Percentiles rank a stretch among this genome's conserved stretches.
Evolutionary conservation across 2,888 invertebrate genomes (phyloP).

Genomic region (Leptinotarsa haldemani): DNA sequence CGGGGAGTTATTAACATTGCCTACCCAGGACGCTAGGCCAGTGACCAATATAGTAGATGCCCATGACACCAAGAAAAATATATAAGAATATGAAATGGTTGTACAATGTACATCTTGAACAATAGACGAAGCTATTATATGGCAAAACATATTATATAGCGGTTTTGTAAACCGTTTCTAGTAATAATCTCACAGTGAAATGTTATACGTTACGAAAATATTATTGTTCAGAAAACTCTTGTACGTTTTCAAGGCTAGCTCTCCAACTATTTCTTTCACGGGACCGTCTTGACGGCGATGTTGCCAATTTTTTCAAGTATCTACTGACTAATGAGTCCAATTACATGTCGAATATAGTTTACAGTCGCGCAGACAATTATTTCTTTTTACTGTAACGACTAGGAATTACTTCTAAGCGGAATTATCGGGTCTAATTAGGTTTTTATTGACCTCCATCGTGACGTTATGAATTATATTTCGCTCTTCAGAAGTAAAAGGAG

Average conservation of each 20-base stretch:
- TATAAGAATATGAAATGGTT: no score
- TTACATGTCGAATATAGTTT: constrained; percentile 20
- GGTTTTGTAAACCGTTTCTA: no score
- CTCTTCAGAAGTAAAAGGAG: constrained; percentile 1
- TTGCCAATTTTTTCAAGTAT: constrained; percentile 38
- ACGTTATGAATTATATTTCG: constrained; percentile 1
- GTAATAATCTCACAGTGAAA: no score
- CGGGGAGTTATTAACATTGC: no score
- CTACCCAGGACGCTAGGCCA: no score
- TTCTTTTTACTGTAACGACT: constrained; percentile 15
- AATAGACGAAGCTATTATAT: no score
- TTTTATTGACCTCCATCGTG: constrained; percentile 21
- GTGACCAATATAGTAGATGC: no score
- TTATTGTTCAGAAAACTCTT: no score
- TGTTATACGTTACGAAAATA: no score
- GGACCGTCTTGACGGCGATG: constrained; percentile 32
- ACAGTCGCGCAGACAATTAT: neutral
- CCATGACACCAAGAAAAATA: no score
- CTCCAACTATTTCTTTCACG: neutral
- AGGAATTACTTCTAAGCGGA: constrained; percentile 12
- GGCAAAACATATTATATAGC: no score
- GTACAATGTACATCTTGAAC: no score
- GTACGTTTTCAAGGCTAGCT: neutral
- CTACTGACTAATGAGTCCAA: constrained; percentile 10
- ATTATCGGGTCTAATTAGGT: constrained; percentile 3